Evolutionary conservation across 2,113 vertebrate species (phyloP), one percentile per base, ranked within the genome.

Genomic region (Arizona elegans): DNA sequence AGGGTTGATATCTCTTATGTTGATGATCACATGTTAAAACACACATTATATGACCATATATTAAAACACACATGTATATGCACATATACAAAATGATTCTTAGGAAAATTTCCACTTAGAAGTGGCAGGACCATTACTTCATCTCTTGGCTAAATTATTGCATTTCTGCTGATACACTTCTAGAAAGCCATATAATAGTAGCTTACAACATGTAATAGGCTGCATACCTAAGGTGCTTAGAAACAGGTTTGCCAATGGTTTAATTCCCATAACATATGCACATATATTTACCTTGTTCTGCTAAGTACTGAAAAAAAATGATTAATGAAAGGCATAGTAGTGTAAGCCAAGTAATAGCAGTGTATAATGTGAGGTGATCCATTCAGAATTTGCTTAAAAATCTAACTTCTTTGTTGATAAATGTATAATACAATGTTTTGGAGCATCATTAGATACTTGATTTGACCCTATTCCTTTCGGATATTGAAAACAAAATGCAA

Each of bases 191-290:
- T 92, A 12, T 4, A 33, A 54, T 26, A 15, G 24, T 65, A 47
- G 50, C 9, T 12, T 0, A 0, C 2, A 52, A 29, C 38, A 58
- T 8, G 1, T n/a, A 26, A 21, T 33, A 52, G 19, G 0, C 8
- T 88, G 56, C 43, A 59, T n/a, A 50, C 6, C 5, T 52, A 52
- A 7, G 52, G 3, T n/a, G 26, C 38, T 43, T 29, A 43, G 62
- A 90, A 26, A 92, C 1, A 29, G 9, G 4, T 29, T 50, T 70
- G 19, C 43, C 29, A 91, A 19, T 50, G 15, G 38, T 59, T 87
- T 59, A 47, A 24, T 89, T 75, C 6, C 50, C 38, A 13, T 55
- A 53, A 33, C 8, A 9, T 62, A 38, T 5, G 6, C 17, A 87
- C 21, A 5, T 75, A 43, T 54, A 43, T n/a, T 75, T 92, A 23